Evolutionary conservation across 2,888 invertebrate species (phyloP).

Genomic region (Lymantria monacha): DNA sequence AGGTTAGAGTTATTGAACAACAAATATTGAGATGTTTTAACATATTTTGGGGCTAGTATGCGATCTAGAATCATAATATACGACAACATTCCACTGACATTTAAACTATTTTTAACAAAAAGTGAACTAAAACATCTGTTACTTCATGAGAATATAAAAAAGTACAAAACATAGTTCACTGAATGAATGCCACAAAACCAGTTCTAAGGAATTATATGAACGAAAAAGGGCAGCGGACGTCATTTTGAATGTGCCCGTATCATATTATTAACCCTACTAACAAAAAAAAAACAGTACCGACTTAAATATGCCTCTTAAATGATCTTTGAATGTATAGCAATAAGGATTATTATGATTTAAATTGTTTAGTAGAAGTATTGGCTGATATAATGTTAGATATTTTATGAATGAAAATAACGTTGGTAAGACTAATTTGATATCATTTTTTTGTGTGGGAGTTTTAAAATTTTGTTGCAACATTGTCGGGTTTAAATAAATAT

Average conservation of each 20-base stretch:
- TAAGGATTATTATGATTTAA: background rate
- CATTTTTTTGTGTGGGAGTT: background rate
- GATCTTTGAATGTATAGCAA: background rate
- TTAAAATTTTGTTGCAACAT: too few relatives aligned
- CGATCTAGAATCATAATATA: too few relatives aligned
- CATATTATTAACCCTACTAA: slow-evolving; percentile 6
- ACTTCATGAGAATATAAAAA: slow-evolving; percentile 17
- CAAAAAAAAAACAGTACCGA: slow-evolving; percentile 1
- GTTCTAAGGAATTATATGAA: slow-evolving; percentile 33
- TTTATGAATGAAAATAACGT: slow-evolving; percentile 30
- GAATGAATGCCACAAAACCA: slow-evolving; percentile 33
- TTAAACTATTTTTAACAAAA: too few relatives aligned
- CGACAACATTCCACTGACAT: too few relatives aligned
- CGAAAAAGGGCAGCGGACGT: slow-evolving; percentile 25
- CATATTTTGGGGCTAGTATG: too few relatives aligned
- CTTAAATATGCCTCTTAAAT: background rate
- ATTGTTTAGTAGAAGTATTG: background rate
- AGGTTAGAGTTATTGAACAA: too few relatives aligned
- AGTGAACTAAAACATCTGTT: slow-evolving; percentile 11
- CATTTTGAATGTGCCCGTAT: slow-evolving; percentile 21
- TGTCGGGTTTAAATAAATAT: too few relatives aligned
- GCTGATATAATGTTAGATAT: slow-evolving; percentile 6
- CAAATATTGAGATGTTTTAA: too few relatives aligned
- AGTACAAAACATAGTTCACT: slow-evolving; percentile 27
- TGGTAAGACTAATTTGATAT: slow-evolving; percentile 3